These are phyloP conservation scores for Oxygymnocypris stewartii DNA, from an alignment of 2,113 vertebrate genomes.

Conservation along the genomic window DNA sequence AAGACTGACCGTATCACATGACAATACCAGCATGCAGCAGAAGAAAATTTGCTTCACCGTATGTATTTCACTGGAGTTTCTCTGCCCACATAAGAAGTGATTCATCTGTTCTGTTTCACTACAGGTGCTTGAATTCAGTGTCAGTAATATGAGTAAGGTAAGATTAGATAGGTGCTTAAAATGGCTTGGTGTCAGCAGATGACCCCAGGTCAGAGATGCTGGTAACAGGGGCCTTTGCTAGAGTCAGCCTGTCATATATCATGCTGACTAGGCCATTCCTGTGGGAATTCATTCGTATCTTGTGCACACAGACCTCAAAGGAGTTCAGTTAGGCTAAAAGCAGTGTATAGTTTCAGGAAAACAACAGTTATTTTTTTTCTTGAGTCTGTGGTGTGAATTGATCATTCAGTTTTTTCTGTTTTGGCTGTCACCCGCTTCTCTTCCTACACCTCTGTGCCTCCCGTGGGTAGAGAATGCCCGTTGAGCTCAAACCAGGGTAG, in stretches of 20 bases:
- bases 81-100: constrained; percentile 36
- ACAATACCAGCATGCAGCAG: constrained; percentile 30
- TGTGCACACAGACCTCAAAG: constrained; percentile 63
- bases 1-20: constrained; percentile 40
- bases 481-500: constrained; percentile 81
- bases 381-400: neutral
- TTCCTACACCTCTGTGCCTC: constrained; percentile 89
- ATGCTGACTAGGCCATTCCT: constrained; percentile 74
- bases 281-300: constrained; percentile 73
- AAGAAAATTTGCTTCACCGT: constrained; percentile 34
- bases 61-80: constrained; percentile 33
- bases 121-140: constrained; percentile 64
- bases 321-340: constrained; percentile 40
- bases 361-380: neutral
- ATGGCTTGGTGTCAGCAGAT: constrained; percentile 71
- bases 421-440: constrained; percentile 7
- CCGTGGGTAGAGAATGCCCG: constrained; percentile 81
- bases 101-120: constrained; percentile 38
- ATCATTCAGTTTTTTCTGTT: constrained; percentile 10
- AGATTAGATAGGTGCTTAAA: constrained; percentile 59
- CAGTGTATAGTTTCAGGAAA: constrained; percentile 40
- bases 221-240: constrained; percentile 62
- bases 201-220: constrained; percentile 63
- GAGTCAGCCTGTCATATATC: constrained; percentile 53
- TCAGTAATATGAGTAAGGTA: constrained; percentile 66